Percentiles rank a stretch among this genome's conserved stretches.
Evolutionary conservation across 2,113 vertebrate species (phyloP).

Genomic region (Laterallus jamaicensis): DNA sequence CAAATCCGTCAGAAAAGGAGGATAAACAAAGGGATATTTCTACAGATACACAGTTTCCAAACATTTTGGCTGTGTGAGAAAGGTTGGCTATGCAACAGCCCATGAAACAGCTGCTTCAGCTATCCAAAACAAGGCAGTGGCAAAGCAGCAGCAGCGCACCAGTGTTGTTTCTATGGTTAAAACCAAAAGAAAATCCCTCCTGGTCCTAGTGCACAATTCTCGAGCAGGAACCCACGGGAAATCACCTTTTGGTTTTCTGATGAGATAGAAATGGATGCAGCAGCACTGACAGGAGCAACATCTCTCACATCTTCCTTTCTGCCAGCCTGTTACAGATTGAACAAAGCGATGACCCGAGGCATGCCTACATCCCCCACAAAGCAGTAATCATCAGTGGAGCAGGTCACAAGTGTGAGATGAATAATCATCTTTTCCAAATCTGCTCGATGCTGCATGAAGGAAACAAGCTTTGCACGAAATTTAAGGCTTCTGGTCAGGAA

Average conservation of each 20-base stretch:
- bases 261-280: not conserved
- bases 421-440: not conserved
- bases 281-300: not conserved
- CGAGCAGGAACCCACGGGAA: not conserved
- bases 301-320: not conserved
- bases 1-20: not conserved
- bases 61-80: not conserved
- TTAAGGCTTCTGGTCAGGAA: not conserved
- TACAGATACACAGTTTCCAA: not conserved
- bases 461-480: not conserved
- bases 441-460: not conserved
- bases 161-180: not conserved
- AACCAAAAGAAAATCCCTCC: not conserved
- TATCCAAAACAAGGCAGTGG: not conserved
- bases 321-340: not conserved
- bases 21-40: not conserved
- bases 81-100: not conserved
- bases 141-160: not conserved
- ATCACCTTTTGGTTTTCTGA: not conserved
- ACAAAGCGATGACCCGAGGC: not conserved
- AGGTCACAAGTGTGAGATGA: not conserved
- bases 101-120: not conserved
- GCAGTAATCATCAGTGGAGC: not conserved
- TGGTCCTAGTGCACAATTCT: not conserved
- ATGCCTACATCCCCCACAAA: not conserved